phyloP scores from a whole-genome alignment of 2,888 invertebrate genomes.

The Lamellibrachia satsuma region DNA sequence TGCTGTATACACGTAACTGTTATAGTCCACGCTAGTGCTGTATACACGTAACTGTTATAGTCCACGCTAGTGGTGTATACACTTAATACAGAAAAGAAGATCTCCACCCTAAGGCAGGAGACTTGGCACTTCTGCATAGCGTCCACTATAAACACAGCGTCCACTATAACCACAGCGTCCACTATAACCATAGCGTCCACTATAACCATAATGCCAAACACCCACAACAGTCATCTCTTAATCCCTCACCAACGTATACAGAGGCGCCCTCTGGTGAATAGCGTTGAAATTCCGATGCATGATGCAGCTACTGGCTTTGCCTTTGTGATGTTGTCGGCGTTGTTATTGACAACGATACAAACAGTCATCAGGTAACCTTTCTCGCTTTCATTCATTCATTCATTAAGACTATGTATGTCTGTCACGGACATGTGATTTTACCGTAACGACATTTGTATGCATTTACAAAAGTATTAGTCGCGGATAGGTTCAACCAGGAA shows the following conservation, averaged over 20 bases:
- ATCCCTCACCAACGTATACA: background rate
- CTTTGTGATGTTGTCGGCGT: background rate
- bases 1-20: too few species aligned
- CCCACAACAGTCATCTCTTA: background rate
- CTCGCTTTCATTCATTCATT: background rate
- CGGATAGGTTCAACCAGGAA: background rate
- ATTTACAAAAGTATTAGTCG: background rate
- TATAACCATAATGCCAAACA: too few species aligned
- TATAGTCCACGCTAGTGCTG: too few species aligned
- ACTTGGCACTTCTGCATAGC: background rate
- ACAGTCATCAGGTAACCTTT: background rate
- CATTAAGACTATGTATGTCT: background rate
- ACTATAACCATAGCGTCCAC: background rate
- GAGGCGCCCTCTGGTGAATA: conserved; percentile 5
- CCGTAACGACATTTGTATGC: background rate
- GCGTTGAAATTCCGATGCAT: background rate
- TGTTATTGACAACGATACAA: conserved; percentile 3
- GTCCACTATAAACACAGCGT: background rate
- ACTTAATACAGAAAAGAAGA: too few species aligned
- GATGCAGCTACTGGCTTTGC: background rate
- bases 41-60: too few species aligned
- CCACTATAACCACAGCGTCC: background rate
- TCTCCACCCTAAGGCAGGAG: too few species aligned
- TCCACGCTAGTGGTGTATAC: too few species aligned
- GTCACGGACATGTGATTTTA: background rate